Evolutionary conservation across 2,113 vertebrate species (phyloP).

Genomic region (Oncorhynchus nerka): DNA sequence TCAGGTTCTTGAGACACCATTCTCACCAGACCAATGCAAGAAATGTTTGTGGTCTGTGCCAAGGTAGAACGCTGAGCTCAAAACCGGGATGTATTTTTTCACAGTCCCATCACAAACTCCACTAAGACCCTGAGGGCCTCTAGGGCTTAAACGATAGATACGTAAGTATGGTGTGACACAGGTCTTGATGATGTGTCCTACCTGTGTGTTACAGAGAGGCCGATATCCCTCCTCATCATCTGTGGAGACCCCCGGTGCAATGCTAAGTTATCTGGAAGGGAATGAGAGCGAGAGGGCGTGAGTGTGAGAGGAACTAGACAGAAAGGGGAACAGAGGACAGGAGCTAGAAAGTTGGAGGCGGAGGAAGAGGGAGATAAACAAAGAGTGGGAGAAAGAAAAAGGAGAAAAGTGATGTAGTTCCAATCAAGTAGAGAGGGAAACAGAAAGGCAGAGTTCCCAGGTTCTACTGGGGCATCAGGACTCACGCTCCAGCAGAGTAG

Average conservation of each 20-base stretch:
- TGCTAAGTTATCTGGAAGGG: constrained; percentile 62
- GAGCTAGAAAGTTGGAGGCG: too few relatives aligned
- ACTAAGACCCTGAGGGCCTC: background rate
- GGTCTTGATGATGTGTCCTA: constrained; percentile 50
- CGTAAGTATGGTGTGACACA: background rate
- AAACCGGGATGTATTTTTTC: too few relatives aligned
- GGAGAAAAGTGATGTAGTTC: too few relatives aligned
- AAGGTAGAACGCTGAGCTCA: background rate
- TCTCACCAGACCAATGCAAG: constrained; percentile 3
- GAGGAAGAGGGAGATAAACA: background rate
- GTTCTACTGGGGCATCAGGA: constrained; percentile 1
- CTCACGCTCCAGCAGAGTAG: constrained; percentile 63
- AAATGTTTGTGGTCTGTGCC: background rate
- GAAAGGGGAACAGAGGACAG: background rate
- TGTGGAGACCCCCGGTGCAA: constrained; percentile 84
- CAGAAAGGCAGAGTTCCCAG: background rate
- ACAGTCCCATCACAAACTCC: too few relatives aligned
- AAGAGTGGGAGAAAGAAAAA: background rate
- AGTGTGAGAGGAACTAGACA: constrained; percentile 15
- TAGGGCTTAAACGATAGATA: background rate
- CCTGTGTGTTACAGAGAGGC: constrained; percentile 91
- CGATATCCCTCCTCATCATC: constrained; percentile 85
- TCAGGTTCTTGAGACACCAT: constrained; percentile 14
- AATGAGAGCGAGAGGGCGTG: background rate
- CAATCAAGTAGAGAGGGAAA: too few relatives aligned